A percentile compares a stretch with the other conserved stretches of the same genome.
Conservation (phyloP, 1,140 invertebrate genomes). For the Eupeodes corollae region DNA sequence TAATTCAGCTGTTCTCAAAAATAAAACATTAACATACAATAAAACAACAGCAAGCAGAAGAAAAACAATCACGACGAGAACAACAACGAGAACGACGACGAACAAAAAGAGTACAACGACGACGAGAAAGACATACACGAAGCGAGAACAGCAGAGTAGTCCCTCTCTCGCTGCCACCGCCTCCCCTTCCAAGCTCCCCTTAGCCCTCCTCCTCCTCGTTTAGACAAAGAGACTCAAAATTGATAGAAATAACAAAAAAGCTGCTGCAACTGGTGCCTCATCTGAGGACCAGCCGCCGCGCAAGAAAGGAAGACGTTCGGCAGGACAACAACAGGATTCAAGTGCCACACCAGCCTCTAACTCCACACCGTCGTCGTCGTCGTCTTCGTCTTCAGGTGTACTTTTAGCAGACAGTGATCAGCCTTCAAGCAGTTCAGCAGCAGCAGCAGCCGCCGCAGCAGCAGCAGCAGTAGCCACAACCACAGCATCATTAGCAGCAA, state of each 20-base stretch:
- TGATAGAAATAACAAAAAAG: constrained; percentile 38
- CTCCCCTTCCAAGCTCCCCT: no score
- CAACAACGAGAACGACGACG: no score
- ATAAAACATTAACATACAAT: no score
- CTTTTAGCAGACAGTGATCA: no score
- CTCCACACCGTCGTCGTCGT: constrained; percentile 3
- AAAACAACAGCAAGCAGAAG: no score
- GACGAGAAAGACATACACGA: no score
- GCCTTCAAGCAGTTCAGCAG: constrained; percentile 3
- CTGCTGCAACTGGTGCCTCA: constrained; percentile 38
- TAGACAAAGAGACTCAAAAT: constrained; percentile 35
- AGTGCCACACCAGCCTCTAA: constrained; percentile 8
- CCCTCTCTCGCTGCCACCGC: no score
- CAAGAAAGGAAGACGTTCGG: constrained; percentile 37
- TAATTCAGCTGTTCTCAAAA: no score
- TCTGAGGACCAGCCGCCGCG: constrained; percentile 39
- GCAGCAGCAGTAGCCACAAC: constrained; percentile 17
- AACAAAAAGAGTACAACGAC: no score
- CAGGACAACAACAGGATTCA: constrained; percentile 16
- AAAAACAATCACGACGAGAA: no score
- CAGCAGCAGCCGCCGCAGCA: constrained; percentile 22
- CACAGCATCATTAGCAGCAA: constrained; percentile 4
- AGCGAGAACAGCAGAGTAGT: no score
- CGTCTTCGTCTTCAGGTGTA: constrained; percentile 9
- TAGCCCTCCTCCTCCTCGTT: no score